Base-by-base conservation (phyloP, 2,113 vertebrate species). In the Clarias gariepinus region DNA sequence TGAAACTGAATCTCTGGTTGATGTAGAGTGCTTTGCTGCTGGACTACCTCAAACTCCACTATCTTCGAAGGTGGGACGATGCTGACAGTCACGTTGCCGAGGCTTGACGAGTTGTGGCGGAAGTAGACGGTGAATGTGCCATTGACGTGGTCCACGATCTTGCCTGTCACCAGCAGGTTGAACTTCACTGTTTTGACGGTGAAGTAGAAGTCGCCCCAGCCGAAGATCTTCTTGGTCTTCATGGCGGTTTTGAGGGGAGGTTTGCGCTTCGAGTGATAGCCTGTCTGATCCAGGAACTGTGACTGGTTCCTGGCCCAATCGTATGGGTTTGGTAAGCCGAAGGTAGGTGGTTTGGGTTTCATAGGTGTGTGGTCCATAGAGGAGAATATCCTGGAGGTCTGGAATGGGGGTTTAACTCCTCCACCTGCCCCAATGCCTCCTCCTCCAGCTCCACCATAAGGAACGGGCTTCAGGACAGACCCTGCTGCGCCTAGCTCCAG, bases 201-300 rank as follows among this genome's bases (percentile, higher is more conserved):
- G 91, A 99, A 97, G 95, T 98, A 98, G 94, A 99, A 99, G 90
- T 99, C 97, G 0, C 98, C 98, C 98, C 98, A 99, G 60, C 98
- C 98, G 0, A 99, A 99, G 79, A 98, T 98, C 94, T 99, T 99
- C 93, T 98, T 98, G 92, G 96, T 94, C 86, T 98, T 97, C 93
- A 94, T 92, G 71, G 96, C 91, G 0, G 96, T 95, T n/a, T 98
- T 98, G 87, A 96, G 92, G 0, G 93, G 92, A 52, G 97, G 97
- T 91, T 99, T 98, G 89, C 97, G 97, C 81, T 96, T 97, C 77
- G 94, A 91, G 13, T 95, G 96, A 91, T 95, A 95, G 73, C 90
- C 95, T 0, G 91, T 96, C 86, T 94, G 94, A 74, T 96, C 96
- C 28, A 93, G 89, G 0, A 91, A 90, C 0, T 91, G 91, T 0